A percentile compares a stretch with the other conserved stretches of the same genome.
Conservation (phyloP, 2,888 invertebrate species). For the Andrena camellia region DNA sequence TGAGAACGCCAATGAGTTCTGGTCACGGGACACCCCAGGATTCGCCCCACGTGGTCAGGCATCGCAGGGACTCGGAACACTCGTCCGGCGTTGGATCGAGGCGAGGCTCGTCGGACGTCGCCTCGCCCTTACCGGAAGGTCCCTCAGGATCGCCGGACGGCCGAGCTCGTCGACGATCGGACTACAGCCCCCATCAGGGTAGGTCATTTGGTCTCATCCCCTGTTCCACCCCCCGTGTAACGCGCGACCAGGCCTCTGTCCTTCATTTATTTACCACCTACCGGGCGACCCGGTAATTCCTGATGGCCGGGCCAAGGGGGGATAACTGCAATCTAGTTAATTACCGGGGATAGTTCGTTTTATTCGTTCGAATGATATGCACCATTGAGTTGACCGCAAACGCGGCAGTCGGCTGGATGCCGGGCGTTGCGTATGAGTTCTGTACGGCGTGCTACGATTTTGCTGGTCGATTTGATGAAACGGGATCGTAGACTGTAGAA, state of each 20-base stretch:
- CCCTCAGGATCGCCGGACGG: constrained; percentile 77
- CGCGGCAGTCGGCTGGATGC: constrained; percentile 15
- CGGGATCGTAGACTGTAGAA: background rate
- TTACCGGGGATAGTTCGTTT: constrained; percentile 17
- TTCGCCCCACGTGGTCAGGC: constrained; percentile 77
- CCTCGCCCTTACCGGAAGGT: constrained; percentile 74
- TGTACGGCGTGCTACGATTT: constrained; percentile 30
- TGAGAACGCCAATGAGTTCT: constrained; percentile 79
- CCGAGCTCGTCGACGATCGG: constrained; percentile 77
- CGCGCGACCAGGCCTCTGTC: background rate
- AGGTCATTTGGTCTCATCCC: constrained; percentile 61
- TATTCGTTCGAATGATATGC: constrained; percentile 35
- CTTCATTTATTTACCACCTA: constrained; percentile 7
- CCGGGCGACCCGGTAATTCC: background rate
- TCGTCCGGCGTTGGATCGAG: constrained; percentile 71
- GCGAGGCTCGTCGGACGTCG: constrained; percentile 76
- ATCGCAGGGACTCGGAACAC: constrained; percentile 79
- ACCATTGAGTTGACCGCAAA: constrained; percentile 36
- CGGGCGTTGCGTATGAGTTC: constrained; percentile 53
- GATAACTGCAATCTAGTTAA: constrained; percentile 24
- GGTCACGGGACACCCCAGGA: constrained; percentile 79
- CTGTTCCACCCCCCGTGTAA: background rate
- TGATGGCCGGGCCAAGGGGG: background rate
- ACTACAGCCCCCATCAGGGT: constrained; percentile 81
- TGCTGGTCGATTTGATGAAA: constrained; percentile 48